These are phyloP conservation scores for Conus canariensis DNA, from an alignment of 2,888 invertebrate genomes.

Conservation along the genomic window DNA sequence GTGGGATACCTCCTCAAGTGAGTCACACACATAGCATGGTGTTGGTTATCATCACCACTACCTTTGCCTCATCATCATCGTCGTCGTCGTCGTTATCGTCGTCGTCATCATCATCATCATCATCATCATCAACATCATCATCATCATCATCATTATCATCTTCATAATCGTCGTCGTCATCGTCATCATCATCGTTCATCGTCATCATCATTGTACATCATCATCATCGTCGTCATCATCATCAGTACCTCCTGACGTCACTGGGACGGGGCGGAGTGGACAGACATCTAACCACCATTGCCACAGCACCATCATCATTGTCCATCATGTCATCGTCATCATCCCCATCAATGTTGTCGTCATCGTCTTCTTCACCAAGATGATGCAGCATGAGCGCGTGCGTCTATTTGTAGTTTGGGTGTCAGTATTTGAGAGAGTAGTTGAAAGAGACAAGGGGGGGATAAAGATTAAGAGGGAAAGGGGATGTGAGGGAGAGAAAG, in stretches of 20 bases:
- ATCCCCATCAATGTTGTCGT: not conserved
- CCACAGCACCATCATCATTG: not conserved
- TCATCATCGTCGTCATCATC: not conserved
- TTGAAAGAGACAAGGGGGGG: too few species aligned
- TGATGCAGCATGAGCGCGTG: too few species aligned
- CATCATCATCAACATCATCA: constrained; percentile 9
- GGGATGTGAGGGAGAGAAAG: too few species aligned
- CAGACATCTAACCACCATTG: not conserved
- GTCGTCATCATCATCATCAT: constrained; percentile 1
- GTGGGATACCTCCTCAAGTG: constrained; percentile 40
- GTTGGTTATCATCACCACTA: not conserved
- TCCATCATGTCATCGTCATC: not conserved
- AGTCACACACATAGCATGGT: not conserved
- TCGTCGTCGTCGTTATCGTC: not conserved
- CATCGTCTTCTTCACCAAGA: not conserved
- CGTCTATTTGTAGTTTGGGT: too few species aligned
- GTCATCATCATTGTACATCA: not conserved
- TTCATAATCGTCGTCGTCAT: not conserved
- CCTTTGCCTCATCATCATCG: not conserved
- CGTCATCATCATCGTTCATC: not conserved
- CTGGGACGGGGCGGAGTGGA: too few species aligned
- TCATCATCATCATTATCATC: not conserved
- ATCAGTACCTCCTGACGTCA: not conserved
- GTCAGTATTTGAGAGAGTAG: too few species aligned
- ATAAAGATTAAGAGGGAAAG: too few species aligned